phyloP scores from a whole-genome alignment of 2,888 invertebrate species.

The Lochmaea capreae region DNA sequence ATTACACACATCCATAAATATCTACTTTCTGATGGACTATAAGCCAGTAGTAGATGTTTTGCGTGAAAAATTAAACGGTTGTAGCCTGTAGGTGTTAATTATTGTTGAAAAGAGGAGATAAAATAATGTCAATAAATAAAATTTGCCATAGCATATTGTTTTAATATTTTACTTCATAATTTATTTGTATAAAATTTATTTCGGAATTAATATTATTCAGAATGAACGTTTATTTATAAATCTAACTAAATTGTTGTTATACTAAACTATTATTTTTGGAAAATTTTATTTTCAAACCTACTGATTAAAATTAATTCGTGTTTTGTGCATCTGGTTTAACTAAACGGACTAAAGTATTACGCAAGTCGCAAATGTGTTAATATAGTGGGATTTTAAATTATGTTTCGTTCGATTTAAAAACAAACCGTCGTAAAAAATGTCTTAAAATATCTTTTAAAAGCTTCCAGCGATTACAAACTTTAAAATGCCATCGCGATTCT shows the following conservation, averaged over 20 bases:
- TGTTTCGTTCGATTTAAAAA: not conserved
- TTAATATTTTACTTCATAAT: too few relatives aligned
- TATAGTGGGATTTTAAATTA: not conserved
- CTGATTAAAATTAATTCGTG: conserved; percentile 4
- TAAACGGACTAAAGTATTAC: not conserved
- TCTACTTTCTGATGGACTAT: too few relatives aligned
- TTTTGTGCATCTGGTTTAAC: conserved; percentile 4
- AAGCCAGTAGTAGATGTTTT: too few relatives aligned
- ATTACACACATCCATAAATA: too few relatives aligned
- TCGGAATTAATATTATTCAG: too few relatives aligned
- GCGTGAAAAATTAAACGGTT: too few relatives aligned
- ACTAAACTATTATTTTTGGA: conserved; percentile 2
- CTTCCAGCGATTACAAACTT: not conserved
- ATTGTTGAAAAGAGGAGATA: too few relatives aligned
- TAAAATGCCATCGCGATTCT: not conserved
- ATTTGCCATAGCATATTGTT: too few relatives aligned
- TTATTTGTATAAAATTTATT: too few relatives aligned
- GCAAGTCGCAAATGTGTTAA: conserved; percentile 5
- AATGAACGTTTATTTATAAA: not conserved
- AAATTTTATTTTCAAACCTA: not conserved
- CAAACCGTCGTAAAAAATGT: conserved; percentile 4
- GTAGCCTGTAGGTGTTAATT: too few relatives aligned
- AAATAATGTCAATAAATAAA: too few relatives aligned
- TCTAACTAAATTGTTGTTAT: not conserved
- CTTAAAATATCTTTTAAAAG: conserved; percentile 6